These are phyloP conservation scores for Campoplex nolae DNA, from an alignment of 2,888 invertebrate genomes.

Conservation along the genomic window DNA sequence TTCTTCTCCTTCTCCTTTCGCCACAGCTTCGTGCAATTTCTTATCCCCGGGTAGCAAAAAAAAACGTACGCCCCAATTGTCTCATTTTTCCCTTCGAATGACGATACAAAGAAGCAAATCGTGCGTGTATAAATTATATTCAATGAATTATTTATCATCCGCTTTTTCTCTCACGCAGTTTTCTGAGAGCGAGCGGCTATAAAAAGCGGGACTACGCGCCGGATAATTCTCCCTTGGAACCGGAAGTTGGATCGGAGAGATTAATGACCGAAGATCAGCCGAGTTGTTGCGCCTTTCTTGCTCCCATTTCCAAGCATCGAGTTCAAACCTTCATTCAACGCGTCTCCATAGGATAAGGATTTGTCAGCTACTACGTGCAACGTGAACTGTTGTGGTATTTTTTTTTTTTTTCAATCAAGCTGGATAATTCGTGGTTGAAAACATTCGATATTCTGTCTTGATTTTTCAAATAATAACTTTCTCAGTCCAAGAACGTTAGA, in stretches of 20 bases:
- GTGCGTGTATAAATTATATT: slow-evolving; percentile 31
- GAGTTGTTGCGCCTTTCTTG: slow-evolving; percentile 23
- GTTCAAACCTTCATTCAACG: slow-evolving; percentile 2
- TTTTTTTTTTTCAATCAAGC: not conserved
- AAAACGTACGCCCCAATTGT: not conserved
- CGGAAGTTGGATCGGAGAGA: slow-evolving; percentile 62
- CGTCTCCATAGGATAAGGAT: not conserved
- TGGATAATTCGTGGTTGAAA: not conserved
- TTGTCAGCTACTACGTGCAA: not conserved
- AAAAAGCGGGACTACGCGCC: slow-evolving; percentile 9
- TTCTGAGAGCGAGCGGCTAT: not conserved
- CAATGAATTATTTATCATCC: slow-evolving; percentile 44
- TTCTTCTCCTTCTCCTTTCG: slow-evolving; percentile 51
- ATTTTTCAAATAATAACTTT: no score
- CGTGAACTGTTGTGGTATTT: not conserved
- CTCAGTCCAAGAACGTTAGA: no score
- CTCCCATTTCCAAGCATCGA: not conserved
- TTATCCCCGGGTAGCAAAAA: not conserved
- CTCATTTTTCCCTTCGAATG: slow-evolving; percentile 14
- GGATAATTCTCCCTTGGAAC: slow-evolving; percentile 34
- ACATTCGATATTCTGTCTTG: no score
- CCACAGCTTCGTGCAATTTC: slow-evolving; percentile 33
- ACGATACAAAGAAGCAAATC: slow-evolving; percentile 8
- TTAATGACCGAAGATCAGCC: slow-evolving; percentile 59
- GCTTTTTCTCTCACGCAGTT: slow-evolving; percentile 22